phyloP scores from a whole-genome alignment of 2,797 vertebrate species.

The Phalloptychus januarius region DNA sequence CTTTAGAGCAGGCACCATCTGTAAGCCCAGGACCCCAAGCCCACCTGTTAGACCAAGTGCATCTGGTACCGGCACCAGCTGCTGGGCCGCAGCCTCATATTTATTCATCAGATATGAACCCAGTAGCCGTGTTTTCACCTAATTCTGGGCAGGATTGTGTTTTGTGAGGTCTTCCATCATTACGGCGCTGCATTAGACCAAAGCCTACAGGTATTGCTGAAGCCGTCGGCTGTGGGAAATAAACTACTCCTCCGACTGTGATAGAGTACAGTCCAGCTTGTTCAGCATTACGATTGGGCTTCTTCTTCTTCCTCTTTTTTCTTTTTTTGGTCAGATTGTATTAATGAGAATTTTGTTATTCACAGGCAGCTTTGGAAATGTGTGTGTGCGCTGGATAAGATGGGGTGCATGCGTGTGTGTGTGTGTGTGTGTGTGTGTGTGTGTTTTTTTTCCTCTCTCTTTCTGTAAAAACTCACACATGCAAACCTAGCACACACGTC shows the following conservation, averaged over 20 bases:
- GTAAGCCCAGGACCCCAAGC: not conserved
- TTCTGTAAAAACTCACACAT: conserved; percentile 43
- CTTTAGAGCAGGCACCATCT: not conserved
- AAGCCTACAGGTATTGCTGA: not conserved
- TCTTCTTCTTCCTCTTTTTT: too few relatives aligned
- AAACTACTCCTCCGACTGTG: conserved; percentile 11
- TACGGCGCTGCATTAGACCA: conserved; percentile 6
- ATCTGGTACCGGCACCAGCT: conserved; percentile 7
- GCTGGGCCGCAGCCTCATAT: conserved; percentile 9
- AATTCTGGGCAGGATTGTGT: conserved; percentile 3
- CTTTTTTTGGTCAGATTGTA: conserved; percentile 38
- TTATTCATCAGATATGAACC: not conserved
- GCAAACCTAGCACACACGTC: conserved; percentile 44
- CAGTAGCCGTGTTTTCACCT: not conserved
- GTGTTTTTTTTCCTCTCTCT: conserved; percentile 31
- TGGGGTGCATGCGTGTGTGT: conserved; percentile 34
- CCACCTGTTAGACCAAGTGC: conserved; percentile 10
- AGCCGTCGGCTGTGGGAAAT: conserved; percentile 1
- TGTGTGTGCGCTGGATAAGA: conserved; percentile 34
- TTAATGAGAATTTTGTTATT: conserved; percentile 41
- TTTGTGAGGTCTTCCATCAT: not conserved
- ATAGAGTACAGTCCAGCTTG: conserved; percentile 22
- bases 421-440: conserved; percentile 16
- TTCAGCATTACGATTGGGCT: conserved; percentile 7
- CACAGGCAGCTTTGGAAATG: conserved; percentile 31